Percentiles rank a stretch among this genome's conserved stretches.
Evolutionary conservation across 53 echinoderm and acorn worm genomes (phyloP).

Genomic region (Temnopleurus reevesii): DNA sequence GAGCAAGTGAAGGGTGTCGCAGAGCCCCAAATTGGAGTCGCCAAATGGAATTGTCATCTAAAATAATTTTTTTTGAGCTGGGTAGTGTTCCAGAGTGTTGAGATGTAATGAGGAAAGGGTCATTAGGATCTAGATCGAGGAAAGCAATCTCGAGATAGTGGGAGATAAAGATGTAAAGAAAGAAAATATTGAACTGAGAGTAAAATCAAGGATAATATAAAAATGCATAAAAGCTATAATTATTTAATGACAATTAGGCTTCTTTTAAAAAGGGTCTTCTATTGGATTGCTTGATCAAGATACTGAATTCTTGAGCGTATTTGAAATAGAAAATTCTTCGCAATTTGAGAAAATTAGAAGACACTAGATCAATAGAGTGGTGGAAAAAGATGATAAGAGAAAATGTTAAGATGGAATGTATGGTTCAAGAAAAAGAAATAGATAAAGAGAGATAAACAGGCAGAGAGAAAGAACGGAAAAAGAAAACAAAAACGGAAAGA

Average conservation of each 20-base stretch:
- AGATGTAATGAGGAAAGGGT: constrained; percentile 54
- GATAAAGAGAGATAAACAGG: neutral
- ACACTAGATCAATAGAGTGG: neutral
- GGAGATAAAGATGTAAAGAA: neutral
- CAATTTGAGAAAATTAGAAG: too few species aligned
- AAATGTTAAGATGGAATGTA: too few species aligned
- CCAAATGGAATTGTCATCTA: constrained; percentile 61
- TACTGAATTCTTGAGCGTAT: too few species aligned
- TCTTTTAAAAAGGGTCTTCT: too few species aligned
- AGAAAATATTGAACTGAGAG: too few species aligned
- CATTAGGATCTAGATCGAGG: constrained; percentile 32
- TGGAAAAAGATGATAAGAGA: neutral
- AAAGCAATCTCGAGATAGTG: neutral
- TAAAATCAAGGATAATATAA: too few species aligned
- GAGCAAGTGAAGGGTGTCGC: constrained; percentile 33
- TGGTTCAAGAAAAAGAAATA: neutral
- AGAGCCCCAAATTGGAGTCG: neutral
- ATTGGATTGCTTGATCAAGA: too few species aligned
- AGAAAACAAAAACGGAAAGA: neutral
- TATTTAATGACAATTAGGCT: too few species aligned
- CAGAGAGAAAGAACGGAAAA: neutral
- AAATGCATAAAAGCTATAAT: too few species aligned
- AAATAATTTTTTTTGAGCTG: constrained; percentile 54
- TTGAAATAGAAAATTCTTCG: too few species aligned
- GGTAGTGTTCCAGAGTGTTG: constrained; percentile 49